These are phyloP conservation scores for Anagrus nilaparvatae DNA, from an alignment of 1,140 invertebrate species.

Conservation along the genomic window DNA sequence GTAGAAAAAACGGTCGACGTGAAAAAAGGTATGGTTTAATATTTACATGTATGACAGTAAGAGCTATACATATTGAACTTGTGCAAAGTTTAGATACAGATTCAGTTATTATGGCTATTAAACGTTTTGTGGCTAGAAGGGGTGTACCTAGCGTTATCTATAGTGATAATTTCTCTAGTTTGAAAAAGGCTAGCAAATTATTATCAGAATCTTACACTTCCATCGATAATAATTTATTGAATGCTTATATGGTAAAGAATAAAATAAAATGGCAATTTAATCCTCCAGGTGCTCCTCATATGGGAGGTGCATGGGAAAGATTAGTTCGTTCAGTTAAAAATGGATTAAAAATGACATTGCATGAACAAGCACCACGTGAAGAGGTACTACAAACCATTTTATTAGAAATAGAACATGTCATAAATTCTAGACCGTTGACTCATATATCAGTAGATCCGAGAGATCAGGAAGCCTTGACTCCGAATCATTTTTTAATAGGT, in stretches of 20 bases:
- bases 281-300: conserved; percentile 23
- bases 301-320: conserved; percentile 25
- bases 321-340: conserved; percentile 19
- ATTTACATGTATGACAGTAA: background rate
- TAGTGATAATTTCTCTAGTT: conserved; percentile 11
- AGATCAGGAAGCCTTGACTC: conserved; percentile 16
- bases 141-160: background rate
- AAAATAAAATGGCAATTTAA: conserved; percentile 23
- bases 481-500: conserved; percentile 29
- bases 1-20: conserved; percentile 2
- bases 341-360: conserved; percentile 3
- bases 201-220: background rate
- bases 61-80: conserved; percentile 4
- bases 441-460: background rate
- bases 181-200: conserved; percentile 7
- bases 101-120: background rate
- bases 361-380: background rate
- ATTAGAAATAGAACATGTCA: background rate
- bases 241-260: background rate
- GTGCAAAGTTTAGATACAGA: background rate
- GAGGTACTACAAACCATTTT: conserved; percentile 1
- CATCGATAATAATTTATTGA: background rate
- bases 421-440: conserved; percentile 3
- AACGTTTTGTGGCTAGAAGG: conserved; percentile 6
- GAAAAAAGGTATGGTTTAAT: conserved; percentile 6